Base-by-base conservation (phyloP, 2,113 vertebrate genomes). In the Nesospiza acunhae region DNA sequence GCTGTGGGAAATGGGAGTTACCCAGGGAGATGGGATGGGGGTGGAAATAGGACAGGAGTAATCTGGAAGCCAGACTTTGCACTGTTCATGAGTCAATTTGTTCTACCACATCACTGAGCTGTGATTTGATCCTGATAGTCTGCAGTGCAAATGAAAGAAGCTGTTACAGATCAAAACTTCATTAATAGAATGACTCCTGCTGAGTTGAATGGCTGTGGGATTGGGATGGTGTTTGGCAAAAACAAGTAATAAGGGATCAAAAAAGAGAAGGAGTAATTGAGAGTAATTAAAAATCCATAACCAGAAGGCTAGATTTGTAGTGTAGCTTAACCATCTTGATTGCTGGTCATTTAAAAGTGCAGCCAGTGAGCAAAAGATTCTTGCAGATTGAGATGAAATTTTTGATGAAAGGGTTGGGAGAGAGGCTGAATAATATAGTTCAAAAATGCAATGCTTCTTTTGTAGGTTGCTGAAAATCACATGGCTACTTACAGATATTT, bases 271-370 rank as follows among this genome's bases (percentile, higher is more conserved):
- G 64, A 79, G 8, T 88, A 93, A 89, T 83, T 87, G 80, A 88
- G 62, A 81, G 31, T 78, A 91, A 89, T 95, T 91, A 90, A 93
- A 95, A 89, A 53, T 81, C 58, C 41, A 55, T 93, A 94, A 80
- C 58, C 67, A 85, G 86, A 90, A 76, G 64, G 44, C 35, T 87
- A 22, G 55, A 73, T 89, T 84, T 91, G 58, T 77, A 87, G 64
- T 44, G 67, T 56, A 84, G 70, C 70, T 89, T 67, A 92, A 41
- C 22, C 37, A 35, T 84, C 67, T 68, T 76, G 50, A 89, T 84
- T 94, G 72, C 35, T 92, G 67, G 73, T 73, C 70, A 81, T 84
- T 86, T 94, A 74, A 95, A 94, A 47, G 30, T 85, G 52, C 68
- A 86, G 35, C 39, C 67, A 78, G 8, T 35, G 44, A 84, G 52